A percentile compares a stretch with the other conserved stretches of the same genome.
These are phyloP conservation scores for Ceyx margarethae DNA, from an alignment of 2,113 vertebrate genomes.

Conservation along the genomic window DNA sequence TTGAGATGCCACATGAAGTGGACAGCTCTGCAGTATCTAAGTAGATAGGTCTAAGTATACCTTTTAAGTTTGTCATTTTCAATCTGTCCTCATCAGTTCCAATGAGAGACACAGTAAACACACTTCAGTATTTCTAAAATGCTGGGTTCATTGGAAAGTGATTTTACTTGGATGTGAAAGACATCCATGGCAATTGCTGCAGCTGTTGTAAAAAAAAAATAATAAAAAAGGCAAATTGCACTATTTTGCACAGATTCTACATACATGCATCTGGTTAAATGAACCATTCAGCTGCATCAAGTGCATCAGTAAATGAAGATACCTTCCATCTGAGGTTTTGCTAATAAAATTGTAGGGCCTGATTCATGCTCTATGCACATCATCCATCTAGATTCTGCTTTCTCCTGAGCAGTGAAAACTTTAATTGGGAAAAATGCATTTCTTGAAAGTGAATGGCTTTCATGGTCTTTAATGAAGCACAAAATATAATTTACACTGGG, in stretches of 20 bases:
- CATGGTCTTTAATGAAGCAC: background rate
- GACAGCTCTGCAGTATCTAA: background rate
- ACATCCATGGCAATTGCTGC: background rate
- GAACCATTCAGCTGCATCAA: background rate
- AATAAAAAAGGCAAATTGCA: fast-evolving
- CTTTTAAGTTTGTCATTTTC: background rate
- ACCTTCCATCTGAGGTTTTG: background rate
- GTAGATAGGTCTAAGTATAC: background rate
- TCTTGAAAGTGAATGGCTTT: background rate
- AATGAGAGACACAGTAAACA: background rate
- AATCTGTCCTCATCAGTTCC: background rate
- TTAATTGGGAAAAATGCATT: background rate
- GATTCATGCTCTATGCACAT: background rate
- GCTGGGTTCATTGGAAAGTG: background rate
- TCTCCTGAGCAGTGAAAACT: background rate
- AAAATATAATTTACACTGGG: background rate
- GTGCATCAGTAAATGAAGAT: background rate
- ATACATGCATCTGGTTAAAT: background rate
- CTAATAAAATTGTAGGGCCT: background rate
- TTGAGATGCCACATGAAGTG: background rate
- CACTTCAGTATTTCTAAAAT: background rate
- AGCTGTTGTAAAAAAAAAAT: background rate
- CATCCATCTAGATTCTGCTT: background rate
- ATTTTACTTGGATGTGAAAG: background rate
- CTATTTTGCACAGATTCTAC: background rate